A percentile compares a stretch with the other conserved stretches of the same genome.
phyloP scores from a whole-genome alignment of 2,797 vertebrate species.

The Glossophaga mutica region DNA sequence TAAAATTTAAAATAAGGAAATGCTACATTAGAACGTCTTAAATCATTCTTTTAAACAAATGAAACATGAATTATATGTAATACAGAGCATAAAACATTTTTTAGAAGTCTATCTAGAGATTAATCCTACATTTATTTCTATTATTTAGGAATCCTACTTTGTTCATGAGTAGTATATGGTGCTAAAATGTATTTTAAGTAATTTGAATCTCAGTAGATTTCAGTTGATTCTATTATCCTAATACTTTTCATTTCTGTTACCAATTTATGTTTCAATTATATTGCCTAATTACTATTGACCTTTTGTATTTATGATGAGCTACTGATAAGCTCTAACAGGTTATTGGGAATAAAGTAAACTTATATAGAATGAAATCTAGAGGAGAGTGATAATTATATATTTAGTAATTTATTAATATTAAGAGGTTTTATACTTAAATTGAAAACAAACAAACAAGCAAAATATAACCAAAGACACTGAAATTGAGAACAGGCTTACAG shows the following conservation, averaged over 20 bases:
- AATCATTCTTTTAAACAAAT: background rate
- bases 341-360: background rate
- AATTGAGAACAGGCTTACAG: too few relatives aligned
- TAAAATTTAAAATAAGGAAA: slow-evolving; percentile 42
- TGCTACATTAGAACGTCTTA: background rate
- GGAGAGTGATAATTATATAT: slow-evolving; percentile 52
- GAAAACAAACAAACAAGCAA: background rate
- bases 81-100: background rate
- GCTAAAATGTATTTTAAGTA: slow-evolving; percentile 2
- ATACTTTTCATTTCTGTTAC: background rate
- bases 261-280: slow-evolving; percentile 12
- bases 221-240: background rate
- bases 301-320: background rate
- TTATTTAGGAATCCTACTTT: background rate
- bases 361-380: slow-evolving; percentile 67
- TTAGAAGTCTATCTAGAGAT: background rate
- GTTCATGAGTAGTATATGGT: slow-evolving; percentile 10
- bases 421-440: slow-evolving; percentile 70
- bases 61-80: background rate
- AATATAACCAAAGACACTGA: too few relatives aligned
- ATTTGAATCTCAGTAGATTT: background rate
- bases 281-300: background rate
- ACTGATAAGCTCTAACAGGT: background rate
- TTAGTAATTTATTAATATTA: slow-evolving; percentile 72
- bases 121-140: background rate